Percentiles rank a stretch among this genome's conserved stretches.
phyloP scores from a whole-genome alignment of 2,797 vertebrate species.

The Coregonus sp. region DNA sequence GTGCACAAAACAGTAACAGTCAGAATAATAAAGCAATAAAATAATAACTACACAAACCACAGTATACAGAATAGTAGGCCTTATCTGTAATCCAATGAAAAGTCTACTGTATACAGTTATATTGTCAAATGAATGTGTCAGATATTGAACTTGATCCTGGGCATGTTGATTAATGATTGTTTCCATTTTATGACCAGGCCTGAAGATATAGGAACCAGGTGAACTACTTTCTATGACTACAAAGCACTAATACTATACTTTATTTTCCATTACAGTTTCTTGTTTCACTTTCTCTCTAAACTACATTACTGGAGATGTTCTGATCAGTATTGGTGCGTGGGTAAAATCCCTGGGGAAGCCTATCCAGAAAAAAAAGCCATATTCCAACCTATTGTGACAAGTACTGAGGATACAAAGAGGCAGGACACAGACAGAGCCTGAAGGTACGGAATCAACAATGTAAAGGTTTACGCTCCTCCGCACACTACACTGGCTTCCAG shows the following conservation, averaged over 20 bases:
- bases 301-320: neutral
- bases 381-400: no score
- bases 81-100: neutral
- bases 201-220: neutral
- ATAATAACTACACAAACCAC: slow-evolving; percentile 23
- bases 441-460: no score
- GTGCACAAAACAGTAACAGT: slow-evolving; percentile 10
- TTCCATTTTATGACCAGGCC: neutral
- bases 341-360: no score
- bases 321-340: neutral
- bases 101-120: neutral
- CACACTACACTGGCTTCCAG: no score
- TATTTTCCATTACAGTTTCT: neutral
- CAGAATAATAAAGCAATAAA: slow-evolving; percentile 48
- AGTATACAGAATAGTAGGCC: neutral
- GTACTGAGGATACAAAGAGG: no score
- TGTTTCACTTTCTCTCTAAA: neutral
- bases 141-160: neutral
- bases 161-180: neutral
- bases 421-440: no score
- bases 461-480: no score
- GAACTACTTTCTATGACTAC: neutral
- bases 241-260: neutral
- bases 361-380: no score
- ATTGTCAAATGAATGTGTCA: neutral